Evolutionary conservation across 2,888 invertebrate genomes (phyloP).

Genomic region (Agrochola lota): DNA sequence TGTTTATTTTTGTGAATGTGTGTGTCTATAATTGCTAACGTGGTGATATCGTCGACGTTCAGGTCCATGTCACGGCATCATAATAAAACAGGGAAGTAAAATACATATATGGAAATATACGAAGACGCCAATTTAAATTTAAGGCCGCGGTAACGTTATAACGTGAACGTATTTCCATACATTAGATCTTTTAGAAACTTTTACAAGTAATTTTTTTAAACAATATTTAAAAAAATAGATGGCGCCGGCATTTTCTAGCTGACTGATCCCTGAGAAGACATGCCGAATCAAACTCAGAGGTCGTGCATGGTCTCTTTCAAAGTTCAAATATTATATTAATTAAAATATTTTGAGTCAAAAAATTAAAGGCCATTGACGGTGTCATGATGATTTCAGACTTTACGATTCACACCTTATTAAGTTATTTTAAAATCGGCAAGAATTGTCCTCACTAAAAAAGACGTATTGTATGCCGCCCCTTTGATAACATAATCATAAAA

Average conservation of each 20-base stretch:
- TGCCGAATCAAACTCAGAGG: no score
- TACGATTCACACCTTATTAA: background rate
- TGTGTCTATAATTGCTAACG: background rate
- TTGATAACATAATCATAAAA: slow-evolving; percentile 48
- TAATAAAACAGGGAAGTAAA: background rate
- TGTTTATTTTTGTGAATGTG: background rate
- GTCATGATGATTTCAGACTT: background rate
- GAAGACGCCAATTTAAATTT: background rate
- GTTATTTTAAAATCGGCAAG: slow-evolving; percentile 5
- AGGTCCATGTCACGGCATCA: background rate
- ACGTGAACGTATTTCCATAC: background rate
- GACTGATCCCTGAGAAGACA: no score
- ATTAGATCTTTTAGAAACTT: background rate
- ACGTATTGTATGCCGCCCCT: slow-evolving; percentile 7
- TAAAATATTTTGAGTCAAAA: background rate
- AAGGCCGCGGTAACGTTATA: background rate
- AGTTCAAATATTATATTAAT: no score
- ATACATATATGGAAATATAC: background rate
- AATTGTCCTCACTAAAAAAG: slow-evolving; percentile 9
- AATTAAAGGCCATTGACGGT: background rate
- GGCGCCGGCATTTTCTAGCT: no score
- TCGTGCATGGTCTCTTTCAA: no score
- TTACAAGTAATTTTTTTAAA: background rate
- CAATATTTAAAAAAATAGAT: background rate
- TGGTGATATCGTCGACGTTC: no score